Percentiles rank a stretch among this genome's conserved stretches.
phyloP scores from a whole-genome alignment of 2,113 vertebrate genomes.

The Acinonyx jubatus region DNA sequence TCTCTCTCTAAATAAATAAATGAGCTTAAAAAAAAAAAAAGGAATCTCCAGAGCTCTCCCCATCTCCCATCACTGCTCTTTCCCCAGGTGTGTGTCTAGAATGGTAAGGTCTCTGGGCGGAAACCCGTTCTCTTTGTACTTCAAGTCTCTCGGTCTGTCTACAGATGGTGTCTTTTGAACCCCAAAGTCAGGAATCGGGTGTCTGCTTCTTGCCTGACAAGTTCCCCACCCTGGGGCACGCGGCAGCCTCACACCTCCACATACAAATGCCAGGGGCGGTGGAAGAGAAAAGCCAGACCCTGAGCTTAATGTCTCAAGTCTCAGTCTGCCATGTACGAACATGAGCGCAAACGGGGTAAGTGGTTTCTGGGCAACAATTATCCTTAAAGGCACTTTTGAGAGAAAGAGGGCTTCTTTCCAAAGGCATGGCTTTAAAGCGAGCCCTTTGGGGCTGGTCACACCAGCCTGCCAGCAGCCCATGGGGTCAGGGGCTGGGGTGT shows the following conservation, averaged over 20 bases:
- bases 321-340: neutral
- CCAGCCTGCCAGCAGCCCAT: fast-evolving
- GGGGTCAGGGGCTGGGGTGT: neutral
- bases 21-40: too few species aligned
- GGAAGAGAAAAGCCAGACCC: neutral
- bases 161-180: neutral
- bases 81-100: neutral
- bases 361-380: neutral
- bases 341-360: neutral
- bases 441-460: neutral
- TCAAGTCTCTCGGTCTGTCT: neutral
- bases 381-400: neutral
- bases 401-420: neutral
- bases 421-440: neutral
- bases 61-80: neutral
- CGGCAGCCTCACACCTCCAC: neutral
- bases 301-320: neutral
- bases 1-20: too few species aligned
- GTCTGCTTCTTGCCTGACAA: neutral
- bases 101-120: too few species aligned
- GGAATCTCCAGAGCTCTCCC: neutral
- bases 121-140: neutral
- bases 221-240: too few species aligned
- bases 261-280: neutral
- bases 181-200: neutral